Evolutionary conservation across 1,140 invertebrate genomes (phyloP).

Genomic region (Drosophila orena): DNA sequence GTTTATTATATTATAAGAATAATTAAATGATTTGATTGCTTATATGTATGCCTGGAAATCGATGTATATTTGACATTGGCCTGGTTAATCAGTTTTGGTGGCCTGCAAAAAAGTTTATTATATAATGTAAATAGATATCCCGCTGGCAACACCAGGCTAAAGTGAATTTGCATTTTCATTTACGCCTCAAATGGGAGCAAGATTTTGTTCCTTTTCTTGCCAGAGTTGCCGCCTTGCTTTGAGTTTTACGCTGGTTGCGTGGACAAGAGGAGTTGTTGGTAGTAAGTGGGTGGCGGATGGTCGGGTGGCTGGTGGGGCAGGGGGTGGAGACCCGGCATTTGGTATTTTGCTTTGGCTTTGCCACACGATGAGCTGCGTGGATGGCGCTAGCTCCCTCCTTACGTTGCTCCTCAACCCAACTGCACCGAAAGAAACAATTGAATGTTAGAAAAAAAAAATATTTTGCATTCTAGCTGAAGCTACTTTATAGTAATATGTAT

Average conservation of each 20-base stretch:
- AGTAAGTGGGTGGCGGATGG: slow-evolving; percentile 6
- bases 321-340: slow-evolving; percentile 26
- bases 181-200: slow-evolving; percentile 73
- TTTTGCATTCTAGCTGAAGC: no score
- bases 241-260: slow-evolving; percentile 42
- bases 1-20: no score
- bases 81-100: slow-evolving; percentile 25
- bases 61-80: slow-evolving; percentile 44
- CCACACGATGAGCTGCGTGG: slow-evolving; percentile 47
- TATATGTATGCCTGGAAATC: slow-evolving; percentile 1
- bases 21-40: no score
- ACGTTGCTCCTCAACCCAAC: neutral
- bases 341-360: slow-evolving; percentile 42
- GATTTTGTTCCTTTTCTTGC: slow-evolving; percentile 47
- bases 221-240: slow-evolving; percentile 51
- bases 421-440: neutral
- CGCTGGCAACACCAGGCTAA: slow-evolving; percentile 47
- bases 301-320: neutral
- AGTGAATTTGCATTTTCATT: slow-evolving; percentile 79
- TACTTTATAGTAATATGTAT: no score
- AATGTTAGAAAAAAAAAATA: no score
- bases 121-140: slow-evolving; percentile 5
- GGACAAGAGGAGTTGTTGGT: slow-evolving; percentile 17
- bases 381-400: slow-evolving; percentile 28
- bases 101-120: neutral